These are phyloP conservation scores for Cheiracanthium punctorium DNA, from an alignment of 2,888 invertebrate genomes.

Conservation along the genomic window DNA sequence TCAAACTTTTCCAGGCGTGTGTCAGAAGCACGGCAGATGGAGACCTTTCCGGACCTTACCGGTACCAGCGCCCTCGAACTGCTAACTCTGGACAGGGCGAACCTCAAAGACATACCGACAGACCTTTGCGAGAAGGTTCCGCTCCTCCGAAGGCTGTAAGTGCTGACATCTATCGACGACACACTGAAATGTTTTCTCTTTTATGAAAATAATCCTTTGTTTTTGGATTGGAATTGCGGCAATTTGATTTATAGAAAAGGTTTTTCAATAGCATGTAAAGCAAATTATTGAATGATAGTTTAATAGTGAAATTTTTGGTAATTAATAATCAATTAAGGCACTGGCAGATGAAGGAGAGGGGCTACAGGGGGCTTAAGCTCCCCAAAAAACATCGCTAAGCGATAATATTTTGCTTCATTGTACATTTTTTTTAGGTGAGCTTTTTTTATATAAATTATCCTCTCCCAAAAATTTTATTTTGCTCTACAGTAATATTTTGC, in stretches of 20 bases:
- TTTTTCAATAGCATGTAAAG: not conserved
- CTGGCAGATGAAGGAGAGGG: no score
- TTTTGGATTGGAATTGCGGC: not conserved
- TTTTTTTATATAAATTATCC: no score
- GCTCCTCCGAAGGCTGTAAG: slow-evolving; percentile 89
- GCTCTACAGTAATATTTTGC: no score
- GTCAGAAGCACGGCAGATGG: slow-evolving; percentile 88
- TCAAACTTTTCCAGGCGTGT: slow-evolving; percentile 81
- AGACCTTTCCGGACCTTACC: slow-evolving; percentile 87
- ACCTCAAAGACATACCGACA: slow-evolving; percentile 83
- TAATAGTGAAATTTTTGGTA: no score
- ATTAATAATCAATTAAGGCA: no score
- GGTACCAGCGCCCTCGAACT: slow-evolving; percentile 87
- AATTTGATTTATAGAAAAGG: not conserved
- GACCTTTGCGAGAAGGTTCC: slow-evolving; percentile 87
- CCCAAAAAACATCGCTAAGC: no score
- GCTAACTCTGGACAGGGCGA: slow-evolving; percentile 88
- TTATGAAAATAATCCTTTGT: not conserved
- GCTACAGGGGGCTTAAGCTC: no score
- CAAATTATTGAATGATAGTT: no score
- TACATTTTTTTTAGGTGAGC: no score
- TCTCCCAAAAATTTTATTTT: no score
- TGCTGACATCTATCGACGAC: slow-evolving; percentile 73
- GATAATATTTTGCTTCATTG: no score
- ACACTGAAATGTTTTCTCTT: slow-evolving; percentile 28